phyloP scores from a whole-genome alignment of 2,797 vertebrate species.

The Rhinoraja longicauda region DNA sequence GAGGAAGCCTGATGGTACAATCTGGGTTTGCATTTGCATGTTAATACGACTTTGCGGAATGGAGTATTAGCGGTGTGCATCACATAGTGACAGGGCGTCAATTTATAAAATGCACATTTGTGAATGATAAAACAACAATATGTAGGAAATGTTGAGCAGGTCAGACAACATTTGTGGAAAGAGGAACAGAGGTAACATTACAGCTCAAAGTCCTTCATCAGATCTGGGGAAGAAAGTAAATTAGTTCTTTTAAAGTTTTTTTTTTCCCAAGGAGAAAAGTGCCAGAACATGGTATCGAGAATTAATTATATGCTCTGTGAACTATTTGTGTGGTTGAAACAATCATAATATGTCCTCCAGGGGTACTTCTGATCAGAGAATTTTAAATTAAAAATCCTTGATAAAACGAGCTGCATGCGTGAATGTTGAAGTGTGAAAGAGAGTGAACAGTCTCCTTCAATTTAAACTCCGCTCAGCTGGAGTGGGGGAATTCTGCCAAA shows the following conservation, averaged over 20 bases:
- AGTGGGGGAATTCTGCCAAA: neutral
- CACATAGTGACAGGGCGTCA: too few species aligned
- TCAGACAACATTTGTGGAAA: too few species aligned
- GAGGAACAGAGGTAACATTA: too few species aligned
- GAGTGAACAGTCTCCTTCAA: neutral
- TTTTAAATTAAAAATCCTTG: neutral
- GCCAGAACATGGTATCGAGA: neutral
- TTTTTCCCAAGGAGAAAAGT: neutral
- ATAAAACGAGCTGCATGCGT: neutral
- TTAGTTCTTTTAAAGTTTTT: too few species aligned
- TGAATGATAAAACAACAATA: too few species aligned
- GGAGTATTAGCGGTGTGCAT: too few species aligned
- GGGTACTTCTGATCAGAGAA: too few species aligned
- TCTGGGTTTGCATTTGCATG: neutral
- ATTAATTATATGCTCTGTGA: neutral
- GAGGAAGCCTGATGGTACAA: neutral
- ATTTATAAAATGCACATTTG: too few species aligned
- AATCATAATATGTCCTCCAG: neutral
- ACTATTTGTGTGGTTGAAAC: neutral
- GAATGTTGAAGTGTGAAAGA: neutral
- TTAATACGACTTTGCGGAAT: too few species aligned
- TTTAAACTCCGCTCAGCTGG: neutral
- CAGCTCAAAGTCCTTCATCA: too few species aligned
- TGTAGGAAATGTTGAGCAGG: too few species aligned
- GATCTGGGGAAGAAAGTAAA: too few species aligned